A percentile compares a stretch with the other conserved stretches of the same genome.
phyloP scores from a whole-genome alignment of 2,113 vertebrate species.

The Gymnogyps californianus region DNA sequence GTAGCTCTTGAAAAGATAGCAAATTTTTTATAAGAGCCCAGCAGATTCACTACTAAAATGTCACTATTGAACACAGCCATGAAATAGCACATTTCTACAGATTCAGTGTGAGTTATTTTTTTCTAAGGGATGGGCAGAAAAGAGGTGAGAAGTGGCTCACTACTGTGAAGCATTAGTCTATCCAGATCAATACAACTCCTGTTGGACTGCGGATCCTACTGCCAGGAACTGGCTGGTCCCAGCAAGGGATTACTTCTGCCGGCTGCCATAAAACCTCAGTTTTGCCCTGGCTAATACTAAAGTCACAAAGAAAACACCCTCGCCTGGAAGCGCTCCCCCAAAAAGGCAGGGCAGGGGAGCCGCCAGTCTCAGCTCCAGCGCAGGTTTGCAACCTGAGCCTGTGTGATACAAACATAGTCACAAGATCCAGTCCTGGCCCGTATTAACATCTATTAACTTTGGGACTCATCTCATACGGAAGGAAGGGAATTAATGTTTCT shows the following conservation, averaged over 20 bases:
- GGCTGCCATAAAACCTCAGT: not conserved
- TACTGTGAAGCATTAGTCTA: not conserved
- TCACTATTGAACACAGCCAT: not conserved
- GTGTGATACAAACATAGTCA: fast-evolving
- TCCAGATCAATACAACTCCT: not conserved
- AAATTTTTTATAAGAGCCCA: not conserved
- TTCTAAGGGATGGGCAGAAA: not conserved
- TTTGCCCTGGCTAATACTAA: not conserved
- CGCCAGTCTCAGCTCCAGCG: fast-evolving
- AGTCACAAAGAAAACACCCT: not conserved
- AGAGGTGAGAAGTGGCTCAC: not conserved
- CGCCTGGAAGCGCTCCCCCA: not conserved
- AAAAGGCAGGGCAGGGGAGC: not conserved
- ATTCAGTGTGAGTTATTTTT: not conserved
- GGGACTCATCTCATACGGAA: not conserved
- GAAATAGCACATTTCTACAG: not conserved
- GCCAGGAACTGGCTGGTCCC: not conserved
- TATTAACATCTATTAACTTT: not conserved
- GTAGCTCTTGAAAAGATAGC: not conserved
- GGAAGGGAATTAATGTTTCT: not conserved
- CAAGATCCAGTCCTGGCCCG: not conserved
- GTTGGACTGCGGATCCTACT: not conserved
- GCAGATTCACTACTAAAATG: not conserved
- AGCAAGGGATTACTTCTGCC: not conserved
- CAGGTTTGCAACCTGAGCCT: not conserved